These are phyloP conservation scores for Struthidea cinerea DNA, from an alignment of 2,113 vertebrate species.

Conservation along the genomic window DNA sequence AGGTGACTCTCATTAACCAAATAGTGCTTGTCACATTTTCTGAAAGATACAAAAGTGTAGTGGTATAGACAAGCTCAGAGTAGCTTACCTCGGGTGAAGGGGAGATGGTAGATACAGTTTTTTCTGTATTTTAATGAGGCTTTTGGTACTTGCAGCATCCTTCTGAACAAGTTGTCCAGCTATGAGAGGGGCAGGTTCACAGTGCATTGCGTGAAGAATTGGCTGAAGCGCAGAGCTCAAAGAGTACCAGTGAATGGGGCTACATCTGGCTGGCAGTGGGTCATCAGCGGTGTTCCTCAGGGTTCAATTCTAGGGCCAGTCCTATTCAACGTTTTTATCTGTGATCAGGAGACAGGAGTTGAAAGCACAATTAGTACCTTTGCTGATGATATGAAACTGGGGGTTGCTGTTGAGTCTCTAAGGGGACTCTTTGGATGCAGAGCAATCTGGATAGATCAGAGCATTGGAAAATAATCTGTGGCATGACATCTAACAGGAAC, in stretches of 20 bases:
- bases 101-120: background rate
- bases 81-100: background rate
- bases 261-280: fast-evolving
- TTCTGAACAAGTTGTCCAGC: background rate
- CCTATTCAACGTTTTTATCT: background rate
- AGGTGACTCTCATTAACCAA: fast-evolving
- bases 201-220: background rate
- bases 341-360: background rate
- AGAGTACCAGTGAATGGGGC: background rate
- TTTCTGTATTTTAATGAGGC: background rate
- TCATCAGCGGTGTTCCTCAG: fast-evolving
- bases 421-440: background rate
- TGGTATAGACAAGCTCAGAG: no score
- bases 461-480: background rate
- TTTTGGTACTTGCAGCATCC: background rate
- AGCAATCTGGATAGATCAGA: background rate
- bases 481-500: background rate
- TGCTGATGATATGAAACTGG: background rate
- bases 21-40: fast-evolving
- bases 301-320: background rate
- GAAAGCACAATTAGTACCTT: background rate
- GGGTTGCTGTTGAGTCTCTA: background rate
- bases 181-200: background rate
- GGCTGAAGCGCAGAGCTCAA: background rate
- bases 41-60: background rate